A percentile compares a stretch with the other conserved stretches of the same genome.
These are phyloP conservation scores for Paramisgurnus dabryanus DNA, from an alignment of 2,113 vertebrate species.

Conservation along the genomic window DNA sequence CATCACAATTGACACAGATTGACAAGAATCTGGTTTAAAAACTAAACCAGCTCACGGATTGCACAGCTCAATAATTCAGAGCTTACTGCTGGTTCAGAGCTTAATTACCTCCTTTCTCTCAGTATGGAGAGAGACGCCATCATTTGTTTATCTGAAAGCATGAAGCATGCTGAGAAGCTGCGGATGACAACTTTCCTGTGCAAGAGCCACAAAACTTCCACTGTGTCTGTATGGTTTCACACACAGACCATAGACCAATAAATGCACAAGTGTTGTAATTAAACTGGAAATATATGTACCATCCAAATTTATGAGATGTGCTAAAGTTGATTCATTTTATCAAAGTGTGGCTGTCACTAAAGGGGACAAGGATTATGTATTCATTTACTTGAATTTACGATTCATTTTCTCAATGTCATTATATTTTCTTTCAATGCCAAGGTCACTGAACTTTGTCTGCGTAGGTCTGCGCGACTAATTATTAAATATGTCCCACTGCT, in stretches of 20 bases:
- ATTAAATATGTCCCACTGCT: slow-evolving; percentile 15
- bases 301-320: background rate
- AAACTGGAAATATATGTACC: background rate
- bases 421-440: background rate
- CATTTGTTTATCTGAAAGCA: slow-evolving; percentile 27
- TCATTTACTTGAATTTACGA: background rate
- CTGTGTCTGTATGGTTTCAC: background rate
- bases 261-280: background rate
- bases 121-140: slow-evolving; percentile 4
- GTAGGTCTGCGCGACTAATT: slow-evolving; percentile 15
- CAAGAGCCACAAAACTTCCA: background rate
- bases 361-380: background rate
- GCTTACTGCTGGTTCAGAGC: slow-evolving; percentile 15
- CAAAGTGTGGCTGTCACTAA: background rate
- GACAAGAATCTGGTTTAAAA: background rate
- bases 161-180: too few relatives aligned
- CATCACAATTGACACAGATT: background rate
- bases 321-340: background rate
- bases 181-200: background rate
- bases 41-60: slow-evolving; percentile 13
- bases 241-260: background rate
- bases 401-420: background rate
- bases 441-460: slow-evolving; percentile 18
- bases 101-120: slow-evolving; percentile 43
- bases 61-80: slow-evolving; percentile 39